These are phyloP conservation scores for Alectura lathami DNA, from an alignment of 2,113 vertebrate genomes.

Conservation along the genomic window DNA sequence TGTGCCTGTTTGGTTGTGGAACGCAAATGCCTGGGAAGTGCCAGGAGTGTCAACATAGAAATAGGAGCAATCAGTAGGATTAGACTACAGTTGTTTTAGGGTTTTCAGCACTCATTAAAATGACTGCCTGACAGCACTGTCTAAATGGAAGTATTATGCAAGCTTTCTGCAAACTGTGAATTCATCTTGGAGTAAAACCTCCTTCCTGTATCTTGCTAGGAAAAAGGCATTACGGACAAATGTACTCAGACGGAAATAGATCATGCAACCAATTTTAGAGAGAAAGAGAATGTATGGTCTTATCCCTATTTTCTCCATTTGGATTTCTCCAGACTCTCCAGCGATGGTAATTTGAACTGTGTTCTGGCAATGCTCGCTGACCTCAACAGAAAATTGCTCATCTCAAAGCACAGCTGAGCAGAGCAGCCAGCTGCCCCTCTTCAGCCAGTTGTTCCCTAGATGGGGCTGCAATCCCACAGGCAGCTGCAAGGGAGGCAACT, in stretches of 20 bases:
- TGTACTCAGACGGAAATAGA: neutral
- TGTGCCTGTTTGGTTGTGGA: neutral
- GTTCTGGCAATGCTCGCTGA: neutral
- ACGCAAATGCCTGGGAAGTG: neutral
- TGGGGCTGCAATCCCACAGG: accelerated
- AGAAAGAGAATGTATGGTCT: neutral
- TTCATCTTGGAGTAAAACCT: conserved; percentile 18
- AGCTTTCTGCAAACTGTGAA: neutral
- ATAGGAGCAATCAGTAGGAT: neutral
- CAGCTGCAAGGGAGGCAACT: conserved; percentile 8
- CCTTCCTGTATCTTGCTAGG: neutral
- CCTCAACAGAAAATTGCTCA: conserved; percentile 7
- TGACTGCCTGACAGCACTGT: neutral
- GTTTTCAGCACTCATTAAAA: conserved; percentile 16
- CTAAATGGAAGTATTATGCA: neutral
- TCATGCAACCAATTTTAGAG: neutral
- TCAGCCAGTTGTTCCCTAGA: neutral
- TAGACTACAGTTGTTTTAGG: neutral
- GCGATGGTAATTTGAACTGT: neutral
- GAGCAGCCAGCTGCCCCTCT: neutral
- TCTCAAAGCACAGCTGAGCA: conserved; percentile 3
- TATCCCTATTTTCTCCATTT: neutral
- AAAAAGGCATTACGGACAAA: neutral
- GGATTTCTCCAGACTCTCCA: neutral
- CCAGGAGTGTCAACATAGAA: neutral